A percentile compares a stretch with the other conserved stretches of the same genome.
phyloP scores from a whole-genome alignment of 2,797 vertebrate genomes.

The Caiman crocodilus region DNA sequence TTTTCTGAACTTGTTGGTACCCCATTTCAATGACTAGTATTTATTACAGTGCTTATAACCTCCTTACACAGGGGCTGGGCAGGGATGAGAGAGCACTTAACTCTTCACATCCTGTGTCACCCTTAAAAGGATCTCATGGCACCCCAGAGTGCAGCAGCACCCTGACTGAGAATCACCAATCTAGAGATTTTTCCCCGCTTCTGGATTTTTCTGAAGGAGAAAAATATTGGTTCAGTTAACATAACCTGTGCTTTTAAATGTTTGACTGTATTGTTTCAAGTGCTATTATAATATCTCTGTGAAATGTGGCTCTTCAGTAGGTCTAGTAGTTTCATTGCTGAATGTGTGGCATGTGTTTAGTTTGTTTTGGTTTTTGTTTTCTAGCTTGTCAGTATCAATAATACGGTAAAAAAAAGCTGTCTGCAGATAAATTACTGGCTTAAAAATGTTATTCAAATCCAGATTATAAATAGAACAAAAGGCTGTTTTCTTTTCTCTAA shows the following conservation, averaged over 20 bases:
- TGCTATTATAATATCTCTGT: neutral
- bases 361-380: neutral
- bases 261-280: neutral
- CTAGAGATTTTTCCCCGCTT: neutral
- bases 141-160: no score
- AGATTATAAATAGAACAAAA: neutral
- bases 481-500: constrained; percentile 5
- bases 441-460: neutral
- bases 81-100: no score
- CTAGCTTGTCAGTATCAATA: neutral
- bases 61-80: no score
- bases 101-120: neutral
- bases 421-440: neutral
- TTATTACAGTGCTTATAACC: no score
- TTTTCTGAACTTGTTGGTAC: no score
- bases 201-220: neutral
- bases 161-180: no score
- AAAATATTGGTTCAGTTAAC: neutral
- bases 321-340: neutral
- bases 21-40: no score
- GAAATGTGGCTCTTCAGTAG: neutral
- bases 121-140: no score
- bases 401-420: neutral
- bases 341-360: neutral
- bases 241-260: neutral